Evolutionary conservation across 2,888 invertebrate genomes (phyloP).

Genomic region (Arge pagana): DNA sequence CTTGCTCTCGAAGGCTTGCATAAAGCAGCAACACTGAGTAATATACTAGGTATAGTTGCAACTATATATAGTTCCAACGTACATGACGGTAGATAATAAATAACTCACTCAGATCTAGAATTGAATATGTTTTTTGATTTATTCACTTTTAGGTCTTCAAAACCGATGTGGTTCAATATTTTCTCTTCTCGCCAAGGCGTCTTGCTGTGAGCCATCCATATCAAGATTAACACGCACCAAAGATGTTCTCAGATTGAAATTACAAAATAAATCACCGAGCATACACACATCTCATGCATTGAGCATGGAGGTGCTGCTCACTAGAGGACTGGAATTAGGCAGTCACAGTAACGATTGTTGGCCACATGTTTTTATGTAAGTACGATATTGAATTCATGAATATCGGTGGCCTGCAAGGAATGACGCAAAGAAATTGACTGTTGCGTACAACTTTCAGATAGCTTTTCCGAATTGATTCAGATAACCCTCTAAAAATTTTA

Average conservation of each 20-base stretch:
- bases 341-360: slow-evolving; percentile 93
- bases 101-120: not conserved
- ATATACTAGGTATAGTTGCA: slow-evolving; percentile 70
- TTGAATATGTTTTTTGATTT: not conserved
- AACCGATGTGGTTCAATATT: slow-evolving; percentile 90
- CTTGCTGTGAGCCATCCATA: slow-evolving; percentile 72
- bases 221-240: slow-evolving; percentile 54
- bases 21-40: slow-evolving; percentile 89
- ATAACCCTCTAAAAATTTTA: too few species aligned
- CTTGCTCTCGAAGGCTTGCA: slow-evolving; percentile 88
- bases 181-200: slow-evolving; percentile 83
- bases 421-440: too few species aligned
- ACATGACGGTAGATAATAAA: too few species aligned
- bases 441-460: too few species aligned
- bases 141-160: slow-evolving; percentile 69
- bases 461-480: too few species aligned
- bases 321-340: slow-evolving; percentile 85
- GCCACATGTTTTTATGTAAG: slow-evolving; percentile 87
- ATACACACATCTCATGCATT: slow-evolving; percentile 88
- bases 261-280: slow-evolving; percentile 69
- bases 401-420: too few species aligned
- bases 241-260: slow-evolving; percentile 52
- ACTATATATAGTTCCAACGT: too few species aligned
- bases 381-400: slow-evolving; percentile 11
- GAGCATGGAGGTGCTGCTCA: slow-evolving; percentile 89